phyloP scores from a whole-genome alignment of 64 coral and sea anemone genomes.

The Platygyra sinensis region DNA sequence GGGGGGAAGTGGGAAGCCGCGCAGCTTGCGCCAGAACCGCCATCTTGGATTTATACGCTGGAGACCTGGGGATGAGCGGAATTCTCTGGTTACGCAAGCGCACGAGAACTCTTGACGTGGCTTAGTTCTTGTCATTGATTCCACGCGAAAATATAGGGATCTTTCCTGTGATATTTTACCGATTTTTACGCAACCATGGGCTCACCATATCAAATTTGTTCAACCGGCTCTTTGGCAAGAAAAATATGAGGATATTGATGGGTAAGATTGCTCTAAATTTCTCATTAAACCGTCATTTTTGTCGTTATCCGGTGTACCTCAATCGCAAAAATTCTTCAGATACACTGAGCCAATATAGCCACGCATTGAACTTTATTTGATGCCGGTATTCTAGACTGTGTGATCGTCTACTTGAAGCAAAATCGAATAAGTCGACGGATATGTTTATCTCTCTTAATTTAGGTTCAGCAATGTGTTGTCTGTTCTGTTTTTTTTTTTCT shows the following conservation, averaged over 20 bases:
- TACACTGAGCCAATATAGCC: neutral
- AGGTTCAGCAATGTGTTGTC: too few species aligned
- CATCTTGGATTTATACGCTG: neutral
- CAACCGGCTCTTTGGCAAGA: slow-evolving; percentile 81
- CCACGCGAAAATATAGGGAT: slow-evolving; percentile 51
- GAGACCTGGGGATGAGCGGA: neutral
- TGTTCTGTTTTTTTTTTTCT: too few species aligned
- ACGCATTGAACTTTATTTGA: neutral
- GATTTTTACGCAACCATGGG: slow-evolving; percentile 47
- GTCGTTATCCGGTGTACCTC: neutral
- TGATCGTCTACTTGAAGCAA: too few species aligned
- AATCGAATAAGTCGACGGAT: too few species aligned
- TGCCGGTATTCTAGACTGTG: too few species aligned
- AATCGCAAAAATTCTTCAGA: neutral
- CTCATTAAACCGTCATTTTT: neutral
- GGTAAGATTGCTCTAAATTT: slow-evolving; percentile 55
- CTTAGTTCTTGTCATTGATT: slow-evolving; percentile 70
- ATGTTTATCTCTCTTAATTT: too few species aligned
- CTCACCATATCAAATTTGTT: slow-evolving; percentile 79
- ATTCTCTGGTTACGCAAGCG: slow-evolving; percentile 72
- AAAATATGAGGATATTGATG: slow-evolving; percentile 81
- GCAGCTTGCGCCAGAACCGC: too few species aligned
- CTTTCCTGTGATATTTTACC: neutral
- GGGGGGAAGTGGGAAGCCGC: too few species aligned
- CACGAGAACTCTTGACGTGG: slow-evolving; percentile 90